Base-by-base conservation (phyloP, 2,888 invertebrate genomes). In the Leptinotarsa rubiginosa region DNA sequence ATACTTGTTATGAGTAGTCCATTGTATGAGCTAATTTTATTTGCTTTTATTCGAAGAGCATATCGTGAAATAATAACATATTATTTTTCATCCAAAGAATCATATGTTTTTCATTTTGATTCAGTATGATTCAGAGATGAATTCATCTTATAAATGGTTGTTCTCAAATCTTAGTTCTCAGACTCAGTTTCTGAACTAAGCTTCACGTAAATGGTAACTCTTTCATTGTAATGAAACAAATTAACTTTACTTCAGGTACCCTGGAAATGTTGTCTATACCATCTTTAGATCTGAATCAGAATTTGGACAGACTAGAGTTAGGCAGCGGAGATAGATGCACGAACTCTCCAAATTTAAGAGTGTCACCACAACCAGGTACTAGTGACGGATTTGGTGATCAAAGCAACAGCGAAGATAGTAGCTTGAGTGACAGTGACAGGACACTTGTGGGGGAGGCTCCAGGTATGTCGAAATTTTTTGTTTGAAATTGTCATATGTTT, bases 401-500 rank as follows among this genome's bases (percentile, higher is more conserved):
- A 82, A 93, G 93, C 83, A 92, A 93, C 81, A 93, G 93, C 81
- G 94, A 94, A 84, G 94, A 94, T 83, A 93, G 93, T 83, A 94
- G 93, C 84, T 89, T 93, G 52, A 94, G 93, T 78, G 94, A 94
- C 84, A 93, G 93, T 81, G 94, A 94, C 86, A 80, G 91, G 80
- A 92, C 92, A 1, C 86, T 92, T 72, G 90, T 92, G 25, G 92
- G 91, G 15, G 91, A 91, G 80, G 89, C 89, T 1, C 91, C 90
- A 52, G 90, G 91, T 83, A 88, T 22, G 49, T 54, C 18, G 2
- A 16, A 50, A 22, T 15, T 13, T 13, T 56, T 0, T 56, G 4
- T 12, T 56, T 56, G n/a, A 4, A 16, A 15, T 16, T 13, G 16
- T 49, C 65, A n/a, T 66, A 52, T 31, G 41, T 59, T 72, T 70